Percentiles rank a stretch among this genome's conserved stretches.
Evolutionary conservation across 2,113 vertebrate genomes (phyloP).

Genomic region (Galeopterus variegatus): DNA sequence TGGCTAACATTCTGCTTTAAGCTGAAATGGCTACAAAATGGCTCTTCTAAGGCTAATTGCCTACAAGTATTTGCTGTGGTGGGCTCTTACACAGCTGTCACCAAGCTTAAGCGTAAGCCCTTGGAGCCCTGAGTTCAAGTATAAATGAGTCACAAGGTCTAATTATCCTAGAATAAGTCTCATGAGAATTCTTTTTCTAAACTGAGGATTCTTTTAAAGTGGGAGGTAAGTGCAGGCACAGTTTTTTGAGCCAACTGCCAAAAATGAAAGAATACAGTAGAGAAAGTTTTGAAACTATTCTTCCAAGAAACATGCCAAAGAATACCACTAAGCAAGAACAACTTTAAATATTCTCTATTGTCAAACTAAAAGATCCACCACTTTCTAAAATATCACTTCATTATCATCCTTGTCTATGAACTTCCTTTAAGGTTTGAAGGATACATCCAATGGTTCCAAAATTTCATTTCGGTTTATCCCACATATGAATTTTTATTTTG

Average conservation of each 20-base stretch:
- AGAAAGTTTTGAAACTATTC: not conserved
- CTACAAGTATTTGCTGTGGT: no score
- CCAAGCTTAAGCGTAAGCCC: not conserved
- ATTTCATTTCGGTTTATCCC: not conserved
- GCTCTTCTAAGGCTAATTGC: no score
- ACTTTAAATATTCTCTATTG: not conserved
- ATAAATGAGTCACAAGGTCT: not conserved
- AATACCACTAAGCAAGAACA: not conserved
- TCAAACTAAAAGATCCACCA: not conserved
- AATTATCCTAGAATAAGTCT: not conserved
- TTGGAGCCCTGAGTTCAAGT: not conserved
- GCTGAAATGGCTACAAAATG: no score
- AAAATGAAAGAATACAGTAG: not conserved
- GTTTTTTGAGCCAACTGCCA: not conserved
- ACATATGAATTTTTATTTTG: not conserved
- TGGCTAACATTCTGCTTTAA: no score
- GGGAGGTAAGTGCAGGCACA: not conserved
- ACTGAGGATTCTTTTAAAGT: not conserved
- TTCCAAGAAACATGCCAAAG: not conserved
- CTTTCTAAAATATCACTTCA: not conserved
- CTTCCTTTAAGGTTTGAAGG: not conserved
- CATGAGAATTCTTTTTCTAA: not conserved
- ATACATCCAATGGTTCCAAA: fast-evolving
- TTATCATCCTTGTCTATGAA: no score
- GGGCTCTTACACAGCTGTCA: no score